Evolutionary conservation across 2,113 vertebrate genomes (phyloP).

Genomic region (Corvus cornix): DNA sequence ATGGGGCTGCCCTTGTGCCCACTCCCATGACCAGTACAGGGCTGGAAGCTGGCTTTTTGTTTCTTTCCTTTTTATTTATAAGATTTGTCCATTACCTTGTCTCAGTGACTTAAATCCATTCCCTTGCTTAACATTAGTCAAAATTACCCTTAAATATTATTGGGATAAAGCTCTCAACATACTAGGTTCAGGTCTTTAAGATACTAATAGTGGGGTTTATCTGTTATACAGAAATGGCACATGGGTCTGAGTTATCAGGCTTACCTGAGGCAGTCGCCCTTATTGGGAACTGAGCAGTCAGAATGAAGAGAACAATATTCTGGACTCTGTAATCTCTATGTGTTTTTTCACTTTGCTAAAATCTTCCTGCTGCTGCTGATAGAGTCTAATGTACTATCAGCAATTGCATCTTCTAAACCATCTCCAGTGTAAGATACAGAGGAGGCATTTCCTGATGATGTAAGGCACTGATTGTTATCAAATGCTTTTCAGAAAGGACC

Average conservation of each 20-base stretch:
- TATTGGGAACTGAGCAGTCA: neutral
- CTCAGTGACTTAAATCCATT: neutral
- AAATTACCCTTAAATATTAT: neutral
- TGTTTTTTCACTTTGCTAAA: neutral
- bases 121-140: neutral
- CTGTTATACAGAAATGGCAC: neutral
- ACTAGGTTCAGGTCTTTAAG: neutral
- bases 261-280: rapidly evolving
- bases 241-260: neutral
- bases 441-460: neutral
- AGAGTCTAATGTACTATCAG: neutral
- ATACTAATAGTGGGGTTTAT: neutral
- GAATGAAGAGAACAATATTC: neutral
- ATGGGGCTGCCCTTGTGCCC: neutral
- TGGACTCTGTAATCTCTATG: neutral
- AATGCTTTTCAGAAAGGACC: neutral
- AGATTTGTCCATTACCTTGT: neutral
- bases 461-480: neutral
- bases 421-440: neutral
- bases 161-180: neutral
- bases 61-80: neutral
- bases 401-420: neutral
- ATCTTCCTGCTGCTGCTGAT: neutral
- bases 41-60: neutral
- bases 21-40: neutral